phyloP scores from a whole-genome alignment of 2,888 invertebrate species.

The Pristionchus exspectatus region DNA sequence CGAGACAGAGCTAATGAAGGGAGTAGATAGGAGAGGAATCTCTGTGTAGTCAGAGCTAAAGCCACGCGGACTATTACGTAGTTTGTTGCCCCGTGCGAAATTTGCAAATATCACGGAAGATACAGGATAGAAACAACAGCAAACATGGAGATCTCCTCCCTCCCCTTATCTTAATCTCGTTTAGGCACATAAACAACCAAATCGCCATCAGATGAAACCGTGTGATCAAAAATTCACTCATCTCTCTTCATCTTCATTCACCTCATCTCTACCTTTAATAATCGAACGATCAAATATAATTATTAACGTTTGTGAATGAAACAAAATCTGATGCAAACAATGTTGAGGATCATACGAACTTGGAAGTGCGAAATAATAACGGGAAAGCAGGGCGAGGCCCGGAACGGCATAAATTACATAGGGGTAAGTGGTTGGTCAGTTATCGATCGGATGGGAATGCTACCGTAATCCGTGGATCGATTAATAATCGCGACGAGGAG shows the following conservation, averaged over 20 bases:
- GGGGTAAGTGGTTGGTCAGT: slow-evolving; percentile 15
- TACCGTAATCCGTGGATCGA: slow-evolving; percentile 26
- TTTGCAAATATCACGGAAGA: slow-evolving; percentile 24
- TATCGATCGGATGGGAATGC: slow-evolving; percentile 8
- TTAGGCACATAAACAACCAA: no score
- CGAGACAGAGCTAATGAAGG: not conserved
- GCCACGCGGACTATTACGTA: slow-evolving; percentile 4
- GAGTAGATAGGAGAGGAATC: not conserved
- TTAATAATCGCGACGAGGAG: slow-evolving; percentile 51
- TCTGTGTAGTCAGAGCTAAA: not conserved
- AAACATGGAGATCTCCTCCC: not conserved
- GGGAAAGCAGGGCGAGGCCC: slow-evolving; percentile 32
- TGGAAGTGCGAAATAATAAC: slow-evolving; percentile 21
- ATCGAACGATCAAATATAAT: not conserved
- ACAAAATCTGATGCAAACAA: slow-evolving; percentile 16
- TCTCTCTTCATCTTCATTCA: not conserved
- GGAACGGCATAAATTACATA: slow-evolving; percentile 33
- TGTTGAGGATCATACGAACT: slow-evolving; percentile 43
- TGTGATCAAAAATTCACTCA: not conserved
- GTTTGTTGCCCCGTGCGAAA: slow-evolving; percentile 38
- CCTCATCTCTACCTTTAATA: not conserved
- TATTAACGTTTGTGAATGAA: slow-evolving; percentile 34
- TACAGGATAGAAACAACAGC: not conserved
- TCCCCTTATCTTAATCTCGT: not conserved
- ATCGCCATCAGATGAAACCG: no score